Percentiles rank a stretch among this genome's conserved stretches.
phyloP scores from a whole-genome alignment of 2,888 invertebrate species.

The Nesidiocoris tenuis region DNA sequence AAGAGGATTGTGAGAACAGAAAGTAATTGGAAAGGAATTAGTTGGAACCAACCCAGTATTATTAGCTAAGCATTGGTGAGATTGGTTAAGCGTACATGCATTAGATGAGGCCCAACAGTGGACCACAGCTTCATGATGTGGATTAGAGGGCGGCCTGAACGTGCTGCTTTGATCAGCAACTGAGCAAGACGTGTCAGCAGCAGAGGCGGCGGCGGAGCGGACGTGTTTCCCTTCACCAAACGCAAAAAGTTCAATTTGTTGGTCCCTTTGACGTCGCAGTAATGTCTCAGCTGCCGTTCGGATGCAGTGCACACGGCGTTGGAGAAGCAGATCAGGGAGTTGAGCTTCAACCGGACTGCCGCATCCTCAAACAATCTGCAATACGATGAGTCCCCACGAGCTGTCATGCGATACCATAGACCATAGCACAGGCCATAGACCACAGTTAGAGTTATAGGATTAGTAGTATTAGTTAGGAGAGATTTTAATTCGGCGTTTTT shows the following conservation, averaged over 20 bases:
- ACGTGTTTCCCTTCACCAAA: slow-evolving; percentile 56
- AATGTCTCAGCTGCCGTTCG: slow-evolving; percentile 65
- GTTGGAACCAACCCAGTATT: too few relatives aligned
- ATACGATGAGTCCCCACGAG: slow-evolving; percentile 24
- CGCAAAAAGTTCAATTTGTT: slow-evolving; percentile 54
- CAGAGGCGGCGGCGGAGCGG: slow-evolving; percentile 56
- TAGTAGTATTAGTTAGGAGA: too few relatives aligned
- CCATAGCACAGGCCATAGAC: too few relatives aligned
- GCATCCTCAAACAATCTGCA: slow-evolving; percentile 80
- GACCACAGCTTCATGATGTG: slow-evolving; percentile 92
- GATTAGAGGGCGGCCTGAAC: slow-evolving; percentile 81
- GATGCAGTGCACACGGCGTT: slow-evolving; percentile 82
- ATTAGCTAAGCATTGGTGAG: too few relatives aligned
- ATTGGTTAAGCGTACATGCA: slow-evolving; percentile 75
- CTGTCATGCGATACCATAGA: background rate
- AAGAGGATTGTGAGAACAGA: too few relatives aligned
- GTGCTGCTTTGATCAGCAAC: slow-evolving; percentile 80
- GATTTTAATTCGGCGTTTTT: too few relatives aligned
- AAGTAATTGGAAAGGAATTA: too few relatives aligned
- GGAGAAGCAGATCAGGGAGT: slow-evolving; percentile 79
- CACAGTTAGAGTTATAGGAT: too few relatives aligned
- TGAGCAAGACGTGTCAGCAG: slow-evolving; percentile 83
- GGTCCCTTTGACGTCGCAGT: slow-evolving; percentile 37
- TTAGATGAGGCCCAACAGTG: slow-evolving; percentile 86
- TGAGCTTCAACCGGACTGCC: slow-evolving; percentile 80